These are phyloP conservation scores for Danaus chrysippus DNA, from an alignment of 2,888 invertebrate species.

Conservation along the genomic window DNA sequence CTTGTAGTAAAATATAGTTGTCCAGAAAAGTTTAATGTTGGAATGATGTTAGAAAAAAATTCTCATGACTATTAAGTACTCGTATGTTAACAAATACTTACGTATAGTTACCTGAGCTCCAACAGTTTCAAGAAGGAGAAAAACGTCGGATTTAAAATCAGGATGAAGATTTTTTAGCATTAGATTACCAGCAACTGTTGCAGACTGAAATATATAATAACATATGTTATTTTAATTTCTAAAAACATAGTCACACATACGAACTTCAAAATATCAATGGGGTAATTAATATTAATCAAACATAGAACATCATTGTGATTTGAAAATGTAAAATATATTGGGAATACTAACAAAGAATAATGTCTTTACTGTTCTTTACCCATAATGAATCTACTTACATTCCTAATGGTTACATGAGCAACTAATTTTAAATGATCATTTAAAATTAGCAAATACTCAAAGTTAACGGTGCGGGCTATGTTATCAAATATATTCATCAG, in stretches of 20 bases:
- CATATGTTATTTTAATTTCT: constrained; percentile 45
- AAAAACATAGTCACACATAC: constrained; percentile 69
- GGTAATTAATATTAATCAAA: too few species aligned
- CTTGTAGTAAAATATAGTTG: too few species aligned
- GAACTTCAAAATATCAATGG: constrained; percentile 82
- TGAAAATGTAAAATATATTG: too few species aligned
- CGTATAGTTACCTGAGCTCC: constrained; percentile 64
- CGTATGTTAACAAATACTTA: neutral
- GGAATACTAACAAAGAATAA: too few species aligned
- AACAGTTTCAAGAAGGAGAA: constrained; percentile 76
- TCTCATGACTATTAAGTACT: too few species aligned
- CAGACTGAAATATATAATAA: constrained; percentile 60
- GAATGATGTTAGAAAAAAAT: too few species aligned
- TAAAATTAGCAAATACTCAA: constrained; percentile 78
- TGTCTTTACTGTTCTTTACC: too few species aligned
- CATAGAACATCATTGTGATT: too few species aligned
- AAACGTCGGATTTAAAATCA: constrained; percentile 84
- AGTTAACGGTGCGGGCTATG: constrained; percentile 55
- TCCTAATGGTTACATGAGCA: constrained; percentile 84
- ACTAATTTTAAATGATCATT: constrained; percentile 81
- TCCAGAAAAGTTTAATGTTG: too few species aligned
- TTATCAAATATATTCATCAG: constrained; percentile 66
- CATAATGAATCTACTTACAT: constrained; percentile 67
- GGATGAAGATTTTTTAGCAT: constrained; percentile 80
- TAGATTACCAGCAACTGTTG: constrained; percentile 82